Evolutionary conservation across 53 echinoderm and acorn worm genomes (phyloP).

Genomic region (Patiria pectinifera): DNA sequence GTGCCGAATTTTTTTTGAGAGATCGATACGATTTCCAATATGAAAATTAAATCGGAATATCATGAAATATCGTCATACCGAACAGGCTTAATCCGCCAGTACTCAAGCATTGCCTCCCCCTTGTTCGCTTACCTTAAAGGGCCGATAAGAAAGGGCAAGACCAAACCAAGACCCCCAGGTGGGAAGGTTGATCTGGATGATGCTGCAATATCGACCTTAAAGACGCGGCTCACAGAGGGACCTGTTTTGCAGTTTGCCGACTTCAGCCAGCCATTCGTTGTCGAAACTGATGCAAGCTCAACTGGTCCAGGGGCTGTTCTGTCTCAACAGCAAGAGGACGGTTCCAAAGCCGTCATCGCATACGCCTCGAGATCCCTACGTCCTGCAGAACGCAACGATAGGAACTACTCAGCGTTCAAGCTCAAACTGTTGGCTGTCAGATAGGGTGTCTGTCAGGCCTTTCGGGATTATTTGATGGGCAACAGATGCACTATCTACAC

Average conservation of each 20-base stretch:
- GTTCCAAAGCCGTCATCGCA: slow-evolving; percentile 30
- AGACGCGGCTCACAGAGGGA: slow-evolving; percentile 6
- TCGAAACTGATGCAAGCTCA: slow-evolving; percentile 52
- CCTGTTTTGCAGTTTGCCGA: slow-evolving; percentile 44
- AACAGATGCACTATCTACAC: slow-evolving; percentile 39
- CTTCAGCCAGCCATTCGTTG: slow-evolving; percentile 5
- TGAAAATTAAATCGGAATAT: no score
- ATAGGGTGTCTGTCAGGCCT: slow-evolving; percentile 39
- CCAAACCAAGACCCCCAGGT: not conserved
- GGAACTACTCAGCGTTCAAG: slow-evolving; percentile 34
- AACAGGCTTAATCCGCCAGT: no score
- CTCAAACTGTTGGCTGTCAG: slow-evolving; percentile 34
- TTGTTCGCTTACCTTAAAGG: slow-evolving; percentile 19
- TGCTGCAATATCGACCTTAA: not conserved
- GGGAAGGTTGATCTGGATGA: not conserved
- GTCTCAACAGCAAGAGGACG: not conserved
- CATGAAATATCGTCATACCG: no score
- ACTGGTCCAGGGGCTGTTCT: slow-evolving; percentile 48
- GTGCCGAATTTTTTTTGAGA: no score
- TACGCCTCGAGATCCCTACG: slow-evolving; percentile 54
- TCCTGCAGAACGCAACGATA: slow-evolving; percentile 50
- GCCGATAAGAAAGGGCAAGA: not conserved
- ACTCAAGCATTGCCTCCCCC: not conserved
- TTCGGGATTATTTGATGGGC: slow-evolving; percentile 28
- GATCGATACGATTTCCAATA: no score